Conservation (phyloP, 2,888 invertebrate genomes). For the Acrobasis repandana region DNA sequence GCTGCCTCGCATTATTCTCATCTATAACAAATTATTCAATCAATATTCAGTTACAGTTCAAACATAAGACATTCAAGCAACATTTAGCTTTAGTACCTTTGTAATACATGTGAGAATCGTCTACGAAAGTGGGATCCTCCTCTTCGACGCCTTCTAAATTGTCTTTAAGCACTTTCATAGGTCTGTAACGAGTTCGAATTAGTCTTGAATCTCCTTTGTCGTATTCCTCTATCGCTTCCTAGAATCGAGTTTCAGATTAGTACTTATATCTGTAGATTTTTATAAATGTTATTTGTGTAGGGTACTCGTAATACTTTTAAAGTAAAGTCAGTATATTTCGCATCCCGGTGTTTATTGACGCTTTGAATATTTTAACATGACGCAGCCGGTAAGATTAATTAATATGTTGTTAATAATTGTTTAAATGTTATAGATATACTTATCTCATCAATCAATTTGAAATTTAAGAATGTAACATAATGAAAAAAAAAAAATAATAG, state of each 20-base stretch:
- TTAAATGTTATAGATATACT: too few species aligned
- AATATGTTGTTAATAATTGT: too few species aligned
- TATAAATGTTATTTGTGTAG: too few species aligned
- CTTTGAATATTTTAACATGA: too few species aligned
- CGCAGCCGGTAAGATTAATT: too few species aligned
- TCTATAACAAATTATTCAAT: constrained; percentile 49
- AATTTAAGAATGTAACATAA: too few species aligned
- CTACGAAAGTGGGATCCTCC: constrained; percentile 70
- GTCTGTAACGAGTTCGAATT: constrained; percentile 72
- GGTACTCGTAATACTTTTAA: too few species aligned
- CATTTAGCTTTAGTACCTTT: constrained; percentile 53
- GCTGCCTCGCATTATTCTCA: constrained; percentile 60
- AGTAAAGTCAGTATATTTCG: too few species aligned
- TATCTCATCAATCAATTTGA: too few species aligned
- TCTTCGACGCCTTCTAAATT: constrained; percentile 65
- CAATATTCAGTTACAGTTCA: constrained; percentile 13
- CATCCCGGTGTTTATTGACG: too few species aligned
- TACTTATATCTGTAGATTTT: too few species aligned
- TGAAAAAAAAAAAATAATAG: too few species aligned
- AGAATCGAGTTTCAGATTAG: constrained; percentile 28
- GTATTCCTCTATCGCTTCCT: constrained; percentile 68
- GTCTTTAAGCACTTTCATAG: constrained; percentile 76
- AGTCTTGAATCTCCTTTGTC: constrained; percentile 70
- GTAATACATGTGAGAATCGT: constrained; percentile 74
- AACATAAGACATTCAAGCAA: constrained; percentile 19